These are phyloP conservation scores for Cyprinus carpio DNA, from an alignment of 2,113 vertebrate species.

Conservation along the genomic window DNA sequence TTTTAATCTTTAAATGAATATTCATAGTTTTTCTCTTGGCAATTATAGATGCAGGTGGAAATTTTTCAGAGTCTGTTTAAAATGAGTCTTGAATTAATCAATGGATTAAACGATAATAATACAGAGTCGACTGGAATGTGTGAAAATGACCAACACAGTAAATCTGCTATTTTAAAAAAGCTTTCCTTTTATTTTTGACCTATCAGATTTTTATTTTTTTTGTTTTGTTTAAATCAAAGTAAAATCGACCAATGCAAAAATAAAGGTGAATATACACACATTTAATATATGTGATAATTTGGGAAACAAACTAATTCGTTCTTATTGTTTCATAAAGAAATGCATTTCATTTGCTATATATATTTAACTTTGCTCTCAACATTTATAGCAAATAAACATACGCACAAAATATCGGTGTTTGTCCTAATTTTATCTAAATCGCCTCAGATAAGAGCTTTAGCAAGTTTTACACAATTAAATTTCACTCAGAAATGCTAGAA, in stretches of 20 bases:
- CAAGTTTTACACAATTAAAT: background rate
- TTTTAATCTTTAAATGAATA: constrained; percentile 25
- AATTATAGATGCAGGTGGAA: constrained; percentile 40
- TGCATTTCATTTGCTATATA: too few species aligned
- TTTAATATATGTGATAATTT: too few species aligned
- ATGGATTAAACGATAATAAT: background rate
- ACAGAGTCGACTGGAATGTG: background rate
- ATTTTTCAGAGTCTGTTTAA: constrained; percentile 15
- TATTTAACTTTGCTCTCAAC: too few species aligned
- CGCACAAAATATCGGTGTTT: background rate
- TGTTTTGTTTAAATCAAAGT: background rate
- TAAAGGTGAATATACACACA: background rate
- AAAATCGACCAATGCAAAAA: background rate
- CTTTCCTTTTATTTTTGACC: background rate
- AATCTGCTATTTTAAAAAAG: background rate
- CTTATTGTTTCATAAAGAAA: too few species aligned
- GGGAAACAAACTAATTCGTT: too few species aligned
- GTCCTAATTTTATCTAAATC: background rate
- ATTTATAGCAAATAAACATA: background rate
- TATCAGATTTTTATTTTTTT: too few species aligned
- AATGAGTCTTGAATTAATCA: constrained; percentile 24
- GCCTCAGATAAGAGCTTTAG: background rate
- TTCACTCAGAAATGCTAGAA: too few species aligned
- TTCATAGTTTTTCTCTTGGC: background rate
- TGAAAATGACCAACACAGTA: background rate